These are phyloP conservation scores for Serranus cabrilla DNA, from an alignment of 2,797 vertebrate species.

Conservation along the genomic window DNA sequence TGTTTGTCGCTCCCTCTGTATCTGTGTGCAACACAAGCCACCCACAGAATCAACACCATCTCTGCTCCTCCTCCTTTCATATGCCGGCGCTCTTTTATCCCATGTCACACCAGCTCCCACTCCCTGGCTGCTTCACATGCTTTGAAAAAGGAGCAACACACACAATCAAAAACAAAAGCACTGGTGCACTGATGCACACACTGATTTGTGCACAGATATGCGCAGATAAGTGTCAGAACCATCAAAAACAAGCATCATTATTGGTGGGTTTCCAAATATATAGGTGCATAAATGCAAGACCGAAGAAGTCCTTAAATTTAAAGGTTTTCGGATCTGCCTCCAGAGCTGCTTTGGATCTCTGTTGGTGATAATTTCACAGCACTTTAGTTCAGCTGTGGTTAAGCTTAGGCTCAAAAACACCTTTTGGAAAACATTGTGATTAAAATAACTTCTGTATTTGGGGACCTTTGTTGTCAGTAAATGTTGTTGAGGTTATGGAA, in stretches of 20 bases:
- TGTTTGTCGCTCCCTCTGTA: conserved; percentile 55
- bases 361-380: not conserved
- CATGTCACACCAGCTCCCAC: conserved; percentile 56
- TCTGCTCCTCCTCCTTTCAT: conserved; percentile 65
- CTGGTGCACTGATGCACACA: conserved; percentile 2
- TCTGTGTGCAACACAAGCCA: conserved; percentile 57
- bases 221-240: conserved; percentile 1
- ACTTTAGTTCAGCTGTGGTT: not conserved
- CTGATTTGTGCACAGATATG: conserved; percentile 16
- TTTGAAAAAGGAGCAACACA: conserved; percentile 44
- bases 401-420: too few species aligned
- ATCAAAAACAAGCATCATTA: not conserved
- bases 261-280: not conserved
- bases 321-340: not conserved
- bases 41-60: conserved; percentile 67
- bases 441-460: too few species aligned
- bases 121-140: conserved; percentile 42
- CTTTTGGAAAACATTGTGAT: too few species aligned
- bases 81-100: conserved; percentile 63
- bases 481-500: too few species aligned
- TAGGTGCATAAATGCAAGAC: not conserved
- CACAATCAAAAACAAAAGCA: conserved; percentile 14
- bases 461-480: too few species aligned
- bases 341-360: not conserved
- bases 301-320: not conserved